Percentiles rank a stretch among this genome's conserved stretches.
Conservation (phyloP, 2,888 invertebrate genomes). For the Acleris literana region DNA sequence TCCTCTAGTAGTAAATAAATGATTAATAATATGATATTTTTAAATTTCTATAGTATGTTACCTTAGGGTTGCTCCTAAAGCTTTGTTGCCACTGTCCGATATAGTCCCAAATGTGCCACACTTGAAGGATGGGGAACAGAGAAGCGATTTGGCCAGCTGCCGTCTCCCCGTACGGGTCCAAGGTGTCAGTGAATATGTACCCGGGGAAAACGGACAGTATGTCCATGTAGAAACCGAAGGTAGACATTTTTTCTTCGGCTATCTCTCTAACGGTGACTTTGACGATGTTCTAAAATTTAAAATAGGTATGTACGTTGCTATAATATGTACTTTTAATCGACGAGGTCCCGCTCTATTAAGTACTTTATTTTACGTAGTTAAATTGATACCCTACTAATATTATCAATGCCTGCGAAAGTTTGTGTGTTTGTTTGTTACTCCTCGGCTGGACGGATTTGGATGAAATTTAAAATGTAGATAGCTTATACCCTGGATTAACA, state of each 20-base stretch:
- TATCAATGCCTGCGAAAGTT: no score
- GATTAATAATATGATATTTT: no score
- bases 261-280: constrained; percentile 72
- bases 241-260: constrained; percentile 72
- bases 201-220: constrained; percentile 73
- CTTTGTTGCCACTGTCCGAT: constrained; percentile 61
- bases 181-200: constrained; percentile 66
- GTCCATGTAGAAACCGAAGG: constrained; percentile 72
- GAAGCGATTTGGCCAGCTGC: constrained; percentile 60
- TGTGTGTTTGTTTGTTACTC: no score
- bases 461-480: no score
- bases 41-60: constrained; percentile 34
- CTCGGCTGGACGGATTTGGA: no score
- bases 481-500: no score
- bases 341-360: no score
- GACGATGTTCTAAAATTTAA: constrained; percentile 57
- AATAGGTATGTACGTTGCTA: no score
- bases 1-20: no score
- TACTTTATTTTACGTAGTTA: no score
- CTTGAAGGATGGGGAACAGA: constrained; percentile 67
- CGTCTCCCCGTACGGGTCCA: constrained; percentile 61
- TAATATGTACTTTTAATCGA: no score
- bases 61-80: constrained; percentile 65
- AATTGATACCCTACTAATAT: no score
- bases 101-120: constrained; percentile 76